Percentiles rank a stretch among this genome's conserved stretches.
These are phyloP conservation scores for Odontomachus brunneus DNA, from an alignment of 1,140 invertebrate genomes.

Conservation along the genomic window DNA sequence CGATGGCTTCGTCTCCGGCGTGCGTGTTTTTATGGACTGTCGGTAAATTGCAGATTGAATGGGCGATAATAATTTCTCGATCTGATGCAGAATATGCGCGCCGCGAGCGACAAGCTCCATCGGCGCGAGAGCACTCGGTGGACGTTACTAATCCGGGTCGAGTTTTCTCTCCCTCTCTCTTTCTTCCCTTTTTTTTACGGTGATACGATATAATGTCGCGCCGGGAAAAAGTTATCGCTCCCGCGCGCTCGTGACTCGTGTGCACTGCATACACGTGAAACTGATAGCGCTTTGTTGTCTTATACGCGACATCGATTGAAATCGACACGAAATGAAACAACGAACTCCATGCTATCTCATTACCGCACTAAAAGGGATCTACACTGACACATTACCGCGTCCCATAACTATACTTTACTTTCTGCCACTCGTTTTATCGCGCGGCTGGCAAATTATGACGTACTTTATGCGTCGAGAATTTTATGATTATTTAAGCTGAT, in stretches of 20 bases:
- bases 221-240: constrained; percentile 7
- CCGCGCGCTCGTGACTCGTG: not conserved
- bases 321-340: constrained; percentile 40
- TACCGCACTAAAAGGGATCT: constrained; percentile 14
- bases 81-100: constrained; percentile 42
- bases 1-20: constrained; percentile 26
- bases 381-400: constrained; percentile 27
- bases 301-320: constrained; percentile 31
- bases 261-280: not conserved
- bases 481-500: constrained; percentile 53
- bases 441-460: constrained; percentile 15
- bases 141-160: not conserved
- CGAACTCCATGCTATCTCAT: constrained; percentile 30
- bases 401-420: constrained; percentile 28
- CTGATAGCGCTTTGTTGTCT: not conserved
- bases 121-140: constrained; percentile 1
- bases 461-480: constrained; percentile 32
- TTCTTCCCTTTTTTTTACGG: constrained; percentile 16
- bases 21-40: constrained; percentile 58
- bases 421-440: constrained; percentile 32
- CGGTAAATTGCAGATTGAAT: constrained; percentile 61
- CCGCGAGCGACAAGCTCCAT: constrained; percentile 19
- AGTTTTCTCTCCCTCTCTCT: not conserved
- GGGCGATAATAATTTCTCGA: constrained; percentile 64
- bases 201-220: not conserved